Evolutionary conservation across 2,888 invertebrate species (phyloP), one percentile per base, ranked within the genome.

Genomic region (Dusona sp.): DNA sequence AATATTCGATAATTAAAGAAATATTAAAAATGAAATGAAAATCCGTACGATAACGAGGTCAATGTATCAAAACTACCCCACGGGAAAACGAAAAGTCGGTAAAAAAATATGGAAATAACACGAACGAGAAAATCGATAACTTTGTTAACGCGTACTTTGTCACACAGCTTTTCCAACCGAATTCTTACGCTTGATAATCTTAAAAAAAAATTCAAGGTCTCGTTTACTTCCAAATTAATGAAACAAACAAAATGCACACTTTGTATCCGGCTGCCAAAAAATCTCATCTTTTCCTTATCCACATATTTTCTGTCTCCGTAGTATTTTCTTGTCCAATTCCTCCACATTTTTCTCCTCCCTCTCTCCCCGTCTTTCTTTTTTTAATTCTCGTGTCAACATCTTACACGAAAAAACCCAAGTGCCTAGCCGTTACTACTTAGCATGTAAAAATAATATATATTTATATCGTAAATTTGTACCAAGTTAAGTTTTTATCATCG

Each of bases 391-490:
- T 33, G 54, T 42, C 72, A 22, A 70, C 57, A 54, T 61, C 54
- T 77, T 75, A 78, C 61, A 80, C 77, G 65, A 51, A 88, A 89
- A 86, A 90, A 90, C 84, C 84, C 84, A 87, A 86, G 87, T 88
- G 88, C 86, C 85, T 87, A 89, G 87, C 75, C 77, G 84, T 87
- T 80, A 87, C 80, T 90, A 91, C 88, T 91, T 92, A 92, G 92
- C 90, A 92, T 92, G 91, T 93, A 92, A 93, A 89, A 87, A 90
- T 90, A 89, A 88, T 90, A 90, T 90, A 90, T 89, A 89, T 89
- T 88, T 92, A 91, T 92, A 91, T 92, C 90, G 89, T 90, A 87
- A 90, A 90, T 88, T 91, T 88, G 91, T 92, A 92, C 90, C 90
- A 90, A 88, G 89, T 87, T 92, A 92, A 91, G 89, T 91, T 91